Base-by-base conservation (phyloP, 2,113 vertebrate genomes). In the Trochalopteron elliotii region DNA sequence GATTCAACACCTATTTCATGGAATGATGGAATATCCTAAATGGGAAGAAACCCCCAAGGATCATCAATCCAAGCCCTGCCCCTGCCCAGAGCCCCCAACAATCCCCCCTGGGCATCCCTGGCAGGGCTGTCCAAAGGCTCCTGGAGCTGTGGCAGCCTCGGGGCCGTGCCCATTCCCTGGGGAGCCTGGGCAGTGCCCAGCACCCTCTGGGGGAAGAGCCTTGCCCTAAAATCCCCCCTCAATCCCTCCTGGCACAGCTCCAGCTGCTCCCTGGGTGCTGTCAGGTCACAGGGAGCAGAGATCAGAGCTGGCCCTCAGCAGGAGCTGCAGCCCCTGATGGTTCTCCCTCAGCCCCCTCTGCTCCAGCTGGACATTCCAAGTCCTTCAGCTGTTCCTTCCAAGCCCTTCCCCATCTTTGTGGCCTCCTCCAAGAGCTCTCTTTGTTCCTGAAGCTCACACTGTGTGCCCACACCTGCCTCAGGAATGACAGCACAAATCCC, bases 361-460 rank as follows among this genome's bases (percentile, higher is more conserved):
- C 83, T 27, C 63, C 28, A 70, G 19, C 56, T 22, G 67, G 11
- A 37, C 76, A 35, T 5, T 35, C 57, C 1, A 27, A 31, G 0
- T 7, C 67, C 50, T 59, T 65, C 68, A 74, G 50, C 57, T 35
- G 24, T 17, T 31, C 56, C 45, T 31, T 10, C 42, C 86, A 37
- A 25, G 1, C 33, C 42, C 27, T 81, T 59, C 37, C 33, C 68
- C 50, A 42, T 7, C 18, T 9, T 3, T 1, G 10, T 2, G 37
- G 11, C 24, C 59, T 42, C 37, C 44, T 31, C 65, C 30, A 8
- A 0, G 30, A 49, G 10, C 75, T 71, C 59, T 23, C 16, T 6
- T 4, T 0, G 15, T 8, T 33, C 31, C 53, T 4, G 4, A 20
- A 1, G 9, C 53, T 3, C 1, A 1, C 5, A 0, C 28, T n/a